Conservation (phyloP, 2,113 vertebrate species). For the Alouatta palliata region DNA sequence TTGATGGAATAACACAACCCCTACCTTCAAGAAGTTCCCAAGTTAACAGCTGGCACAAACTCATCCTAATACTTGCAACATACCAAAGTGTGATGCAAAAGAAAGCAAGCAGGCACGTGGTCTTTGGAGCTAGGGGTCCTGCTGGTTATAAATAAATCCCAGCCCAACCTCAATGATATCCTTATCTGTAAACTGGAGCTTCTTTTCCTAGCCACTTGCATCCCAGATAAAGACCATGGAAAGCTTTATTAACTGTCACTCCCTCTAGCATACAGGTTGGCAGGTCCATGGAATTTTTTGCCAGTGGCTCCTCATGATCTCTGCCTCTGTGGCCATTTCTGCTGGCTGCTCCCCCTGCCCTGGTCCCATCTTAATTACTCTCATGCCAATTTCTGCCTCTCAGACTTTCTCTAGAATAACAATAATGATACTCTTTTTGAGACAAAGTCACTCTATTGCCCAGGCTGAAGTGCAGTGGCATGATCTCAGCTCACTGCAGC, state of each 20-base stretch:
- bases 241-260: background rate
- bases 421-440: background rate
- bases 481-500: too few relatives aligned
- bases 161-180: background rate
- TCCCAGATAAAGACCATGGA: background rate
- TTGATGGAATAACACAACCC: background rate
- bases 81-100: too few relatives aligned
- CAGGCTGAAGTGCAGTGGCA: too few relatives aligned
- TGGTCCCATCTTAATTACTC: fast-evolving
- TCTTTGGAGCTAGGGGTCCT: background rate
- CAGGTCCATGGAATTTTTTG: background rate
- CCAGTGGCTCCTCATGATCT: background rate
- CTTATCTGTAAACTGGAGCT: background rate
- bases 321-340: background rate
- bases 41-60: background rate
- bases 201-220: background rate
- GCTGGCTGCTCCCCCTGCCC: background rate
- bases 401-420: background rate
- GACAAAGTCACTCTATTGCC: too few relatives aligned
- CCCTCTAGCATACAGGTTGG: background rate
- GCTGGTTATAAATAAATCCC: background rate
- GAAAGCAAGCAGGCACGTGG: too few relatives aligned
- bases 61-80: background rate
- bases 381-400: background rate
- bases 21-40: background rate